These are phyloP conservation scores for Trigoniulus corallinus DNA, from an alignment of 1,140 invertebrate genomes.

Conservation along the genomic window DNA sequence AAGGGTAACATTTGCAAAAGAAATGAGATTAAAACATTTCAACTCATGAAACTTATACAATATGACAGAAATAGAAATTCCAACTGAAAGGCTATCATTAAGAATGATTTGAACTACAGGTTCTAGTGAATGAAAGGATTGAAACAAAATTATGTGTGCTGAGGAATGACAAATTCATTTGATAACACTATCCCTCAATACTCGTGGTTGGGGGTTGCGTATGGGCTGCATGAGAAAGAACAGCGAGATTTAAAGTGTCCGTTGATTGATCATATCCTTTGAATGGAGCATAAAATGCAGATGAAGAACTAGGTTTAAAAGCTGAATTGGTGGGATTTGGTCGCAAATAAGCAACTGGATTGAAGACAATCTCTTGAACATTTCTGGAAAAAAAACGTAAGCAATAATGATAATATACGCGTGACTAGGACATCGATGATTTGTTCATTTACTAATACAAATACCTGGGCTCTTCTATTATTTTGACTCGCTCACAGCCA, in stretches of 20 bases:
- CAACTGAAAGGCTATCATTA: too few species aligned
- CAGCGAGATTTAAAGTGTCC: background rate
- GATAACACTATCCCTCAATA: background rate
- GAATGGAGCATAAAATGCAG: background rate
- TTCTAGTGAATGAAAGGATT: too few species aligned
- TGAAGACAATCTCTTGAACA: background rate
- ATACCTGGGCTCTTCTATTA: slow-evolving; percentile 42
- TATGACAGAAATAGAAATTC: too few species aligned
- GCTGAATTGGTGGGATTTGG: background rate
- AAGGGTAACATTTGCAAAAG: too few species aligned
- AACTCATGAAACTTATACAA: too few species aligned
- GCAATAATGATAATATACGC: too few species aligned
- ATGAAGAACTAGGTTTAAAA: background rate
- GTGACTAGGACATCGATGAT: too few species aligned
- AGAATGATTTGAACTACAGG: too few species aligned
- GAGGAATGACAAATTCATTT: too few species aligned
- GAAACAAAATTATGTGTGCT: too few species aligned
- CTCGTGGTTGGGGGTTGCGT: background rate
- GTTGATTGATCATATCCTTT: background rate
- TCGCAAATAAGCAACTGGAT: background rate
- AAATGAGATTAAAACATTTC: too few species aligned
- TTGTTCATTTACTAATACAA: too few species aligned
- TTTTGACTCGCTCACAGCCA: slow-evolving; percentile 66
- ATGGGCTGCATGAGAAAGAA: background rate
- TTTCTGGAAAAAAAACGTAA: background rate